Conservation (phyloP, 2,113 vertebrate genomes). For the Argyrosomus japonicus region DNA sequence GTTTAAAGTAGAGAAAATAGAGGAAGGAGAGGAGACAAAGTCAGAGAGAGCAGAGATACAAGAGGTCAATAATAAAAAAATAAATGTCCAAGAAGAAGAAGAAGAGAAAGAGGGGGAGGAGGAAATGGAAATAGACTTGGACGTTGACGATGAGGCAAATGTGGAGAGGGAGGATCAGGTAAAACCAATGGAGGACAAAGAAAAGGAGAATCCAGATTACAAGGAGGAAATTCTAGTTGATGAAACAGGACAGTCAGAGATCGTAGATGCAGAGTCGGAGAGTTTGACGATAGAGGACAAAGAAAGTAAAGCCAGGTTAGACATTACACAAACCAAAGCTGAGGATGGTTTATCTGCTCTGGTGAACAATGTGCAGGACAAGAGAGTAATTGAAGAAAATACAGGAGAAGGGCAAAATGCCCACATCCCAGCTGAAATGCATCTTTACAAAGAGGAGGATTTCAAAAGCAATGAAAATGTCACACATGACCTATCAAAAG, state of each 20-base stretch:
- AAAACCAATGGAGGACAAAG: constrained; percentile 23
- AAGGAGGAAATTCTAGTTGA: not conserved
- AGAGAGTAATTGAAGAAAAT: constrained; percentile 10
- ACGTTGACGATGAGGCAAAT: not conserved
- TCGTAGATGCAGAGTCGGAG: constrained; percentile 17
- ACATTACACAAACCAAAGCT: constrained; percentile 5
- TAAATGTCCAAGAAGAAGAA: constrained; percentile 27
- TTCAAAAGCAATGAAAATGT: not conserved
- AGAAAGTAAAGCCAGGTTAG: constrained; percentile 37
- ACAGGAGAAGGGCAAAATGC: constrained; percentile 9
- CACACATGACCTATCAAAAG: constrained; percentile 14
- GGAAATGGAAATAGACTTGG: constrained; percentile 9
- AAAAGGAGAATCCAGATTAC: constrained; percentile 17
- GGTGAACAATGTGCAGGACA: constrained; percentile 37
- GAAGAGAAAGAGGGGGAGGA: constrained; percentile 10
- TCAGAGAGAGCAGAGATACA: constrained; percentile 9
- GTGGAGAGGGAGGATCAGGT: not conserved
- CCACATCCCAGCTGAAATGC: constrained; percentile 17
- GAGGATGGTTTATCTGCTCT: constrained; percentile 38
- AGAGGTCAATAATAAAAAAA: not conserved
- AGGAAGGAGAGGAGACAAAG: constrained; percentile 22
- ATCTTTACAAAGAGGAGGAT: constrained; percentile 7
- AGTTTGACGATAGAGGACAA: not conserved
- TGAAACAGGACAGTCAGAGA: constrained; percentile 4
- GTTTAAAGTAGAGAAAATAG: constrained; percentile 4